Base-by-base conservation (phyloP, 2,797 vertebrate genomes). In the Tokudaia muenninki region DNA sequence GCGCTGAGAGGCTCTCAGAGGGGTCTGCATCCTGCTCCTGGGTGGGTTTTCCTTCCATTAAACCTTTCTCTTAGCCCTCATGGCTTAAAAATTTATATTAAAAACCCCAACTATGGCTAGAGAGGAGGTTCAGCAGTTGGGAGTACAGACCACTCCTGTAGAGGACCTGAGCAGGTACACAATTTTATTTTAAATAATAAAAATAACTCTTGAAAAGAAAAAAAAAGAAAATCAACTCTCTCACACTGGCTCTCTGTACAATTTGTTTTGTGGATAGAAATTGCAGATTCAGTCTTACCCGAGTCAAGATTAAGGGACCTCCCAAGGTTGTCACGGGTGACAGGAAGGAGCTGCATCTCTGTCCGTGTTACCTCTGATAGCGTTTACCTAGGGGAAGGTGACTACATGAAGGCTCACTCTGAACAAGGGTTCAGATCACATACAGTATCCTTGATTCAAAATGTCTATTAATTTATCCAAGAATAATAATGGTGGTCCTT, bases 401-500 rank as follows among this genome's bases (percentile, higher is more conserved):
- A 22, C 41, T 21, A 1, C 9, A 17, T 16, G 47, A 44, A 37
- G 67, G 22, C 50, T 74, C 22, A 29, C 19, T 50, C 44, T 9
- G 44, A 72, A 29, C 50, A 55, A 72, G 34, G n/a, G 22, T 65
- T 52, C 57, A 92, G 52, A 47, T 8, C 7, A n/a, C 59, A 29
- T 41, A 55, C 29, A 12, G 34, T 83, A n/a, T 44, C 41, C 87
- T 81, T 55, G 17, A 52, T 63, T 74, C 75, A 44, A 34, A 95
- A 89, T 80, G 70, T 87, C n/a, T 83, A 72, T 94, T 91, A 81
- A 75, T 89, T 78, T 61, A 44, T 83, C 57, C 77, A 92, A 82
- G 87, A 87, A 91, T 41, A 61, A 52, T 37, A 21, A 44, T 6
- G 24, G 55, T 19, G 34, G 29, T 26, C 22, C 29, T 92, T n/a